Evolutionary conservation across 2,797 vertebrate species (phyloP).

Genomic region (Lepilemur ruficaudatus): DNA sequence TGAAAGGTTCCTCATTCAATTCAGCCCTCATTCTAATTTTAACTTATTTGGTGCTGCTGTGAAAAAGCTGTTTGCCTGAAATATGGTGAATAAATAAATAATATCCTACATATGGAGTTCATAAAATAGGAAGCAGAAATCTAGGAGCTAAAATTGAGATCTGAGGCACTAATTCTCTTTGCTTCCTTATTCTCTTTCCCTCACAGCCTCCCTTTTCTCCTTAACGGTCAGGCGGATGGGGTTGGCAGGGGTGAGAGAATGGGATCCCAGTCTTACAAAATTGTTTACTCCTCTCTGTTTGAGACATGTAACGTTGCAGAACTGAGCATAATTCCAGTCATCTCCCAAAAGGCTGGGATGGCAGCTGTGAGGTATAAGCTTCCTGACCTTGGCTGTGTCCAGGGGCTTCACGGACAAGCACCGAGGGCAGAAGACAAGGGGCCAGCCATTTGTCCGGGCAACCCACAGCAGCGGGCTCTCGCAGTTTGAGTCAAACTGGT

Average conservation of each 20-base stretch:
- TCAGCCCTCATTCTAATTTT: slow-evolving; percentile 28
- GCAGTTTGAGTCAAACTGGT: neutral
- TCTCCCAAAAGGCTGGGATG: neutral
- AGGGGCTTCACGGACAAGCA: neutral
- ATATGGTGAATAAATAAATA: slow-evolving; percentile 46
- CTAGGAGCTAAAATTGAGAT: neutral
- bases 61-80: slow-evolving; percentile 30
- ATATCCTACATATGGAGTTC: neutral
- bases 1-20: neutral
- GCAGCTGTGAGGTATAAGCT: neutral
- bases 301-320: neutral
- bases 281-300: neutral
- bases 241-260: neutral
- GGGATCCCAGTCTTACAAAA: neutral
- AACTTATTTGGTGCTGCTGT: slow-evolving; percentile 12
- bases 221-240: neutral
- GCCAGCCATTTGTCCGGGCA: too few species aligned
- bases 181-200: neutral
- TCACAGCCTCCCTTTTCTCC: neutral
- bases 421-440: neutral
- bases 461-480: fast-evolving
- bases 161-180: neutral
- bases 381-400: neutral
- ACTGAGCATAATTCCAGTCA: neutral
- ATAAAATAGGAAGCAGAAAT: neutral